Conservation (phyloP, 2,797 vertebrate species). For the Dermochelys coriacea region DNA sequence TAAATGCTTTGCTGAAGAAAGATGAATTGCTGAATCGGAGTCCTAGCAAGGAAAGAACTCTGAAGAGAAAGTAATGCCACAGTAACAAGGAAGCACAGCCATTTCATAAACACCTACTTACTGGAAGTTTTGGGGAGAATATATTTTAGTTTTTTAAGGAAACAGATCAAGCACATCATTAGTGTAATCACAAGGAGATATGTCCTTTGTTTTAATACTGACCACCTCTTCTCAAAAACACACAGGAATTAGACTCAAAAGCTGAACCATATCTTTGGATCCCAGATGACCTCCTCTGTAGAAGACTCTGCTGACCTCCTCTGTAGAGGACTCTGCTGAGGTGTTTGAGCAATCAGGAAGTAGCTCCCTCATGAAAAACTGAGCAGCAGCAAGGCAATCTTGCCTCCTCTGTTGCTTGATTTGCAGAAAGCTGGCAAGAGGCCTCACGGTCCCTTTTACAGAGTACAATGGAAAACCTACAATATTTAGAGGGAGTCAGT, state of each 20-base stretch:
- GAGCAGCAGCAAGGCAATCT: background rate
- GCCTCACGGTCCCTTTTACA: background rate
- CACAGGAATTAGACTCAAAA: background rate
- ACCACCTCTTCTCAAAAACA: background rate
- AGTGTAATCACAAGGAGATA: background rate
- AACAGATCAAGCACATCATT: background rate
- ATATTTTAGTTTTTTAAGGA: background rate
- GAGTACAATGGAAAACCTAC: background rate
- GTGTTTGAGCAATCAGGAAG: background rate
- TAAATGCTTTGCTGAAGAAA: background rate
- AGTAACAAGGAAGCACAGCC: background rate
- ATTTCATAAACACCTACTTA: background rate
- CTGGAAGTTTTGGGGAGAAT: background rate
- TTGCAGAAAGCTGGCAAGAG: background rate
- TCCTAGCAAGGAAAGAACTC: background rate
- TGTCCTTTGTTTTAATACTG: background rate
- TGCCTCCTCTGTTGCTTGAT: background rate
- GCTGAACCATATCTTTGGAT: background rate
- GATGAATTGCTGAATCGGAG: background rate
- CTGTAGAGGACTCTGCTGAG: background rate
- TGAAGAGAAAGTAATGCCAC: background rate
- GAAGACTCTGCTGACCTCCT: background rate
- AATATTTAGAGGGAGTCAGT: background rate
- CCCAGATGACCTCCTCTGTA: background rate
- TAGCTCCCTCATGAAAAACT: background rate